Percentiles rank a stretch among this genome's conserved stretches.
phyloP scores from a whole-genome alignment of 2,888 invertebrate genomes.

The Parthenolecanium corni region DNA sequence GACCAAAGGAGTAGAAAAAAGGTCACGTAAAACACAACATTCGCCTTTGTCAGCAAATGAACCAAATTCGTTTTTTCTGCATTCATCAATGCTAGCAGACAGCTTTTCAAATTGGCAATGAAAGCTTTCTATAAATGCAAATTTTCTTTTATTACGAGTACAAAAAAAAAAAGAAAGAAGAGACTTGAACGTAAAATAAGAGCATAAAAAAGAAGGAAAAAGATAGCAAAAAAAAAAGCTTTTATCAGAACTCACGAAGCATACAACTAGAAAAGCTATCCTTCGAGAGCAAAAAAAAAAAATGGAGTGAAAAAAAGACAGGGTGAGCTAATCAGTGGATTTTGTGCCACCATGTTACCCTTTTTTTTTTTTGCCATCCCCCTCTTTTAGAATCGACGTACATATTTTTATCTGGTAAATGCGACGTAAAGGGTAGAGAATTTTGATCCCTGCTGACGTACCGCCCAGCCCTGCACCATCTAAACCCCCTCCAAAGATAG shows the following conservation, averaged over 20 bases:
- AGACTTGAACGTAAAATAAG: neutral
- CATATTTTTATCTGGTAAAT: constrained; percentile 21
- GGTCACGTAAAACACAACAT: too few relatives aligned
- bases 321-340: constrained; percentile 25
- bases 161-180: too few relatives aligned
- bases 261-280: constrained; percentile 18
- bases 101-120: constrained; percentile 21
- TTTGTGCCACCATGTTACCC: constrained; percentile 12
- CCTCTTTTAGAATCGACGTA: too few relatives aligned
- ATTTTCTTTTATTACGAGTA: constrained; percentile 13
- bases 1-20: too few relatives aligned
- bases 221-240: constrained; percentile 14
- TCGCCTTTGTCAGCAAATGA: too few relatives aligned
- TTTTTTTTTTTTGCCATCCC: too few relatives aligned
- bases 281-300: constrained; percentile 2
- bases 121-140: constrained; percentile 24
- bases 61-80: too few relatives aligned
- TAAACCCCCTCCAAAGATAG: neutral
- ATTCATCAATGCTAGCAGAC: too few relatives aligned
- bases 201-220: constrained; percentile 6
- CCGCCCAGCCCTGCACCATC: constrained; percentile 2
- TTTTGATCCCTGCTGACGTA: constrained; percentile 26
- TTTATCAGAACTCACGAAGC: constrained; percentile 24
- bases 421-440: constrained; percentile 23
- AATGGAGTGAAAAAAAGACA: constrained; percentile 18